Base-by-base conservation (phyloP, 2,888 invertebrate species). In the Drosophila monieri region DNA sequence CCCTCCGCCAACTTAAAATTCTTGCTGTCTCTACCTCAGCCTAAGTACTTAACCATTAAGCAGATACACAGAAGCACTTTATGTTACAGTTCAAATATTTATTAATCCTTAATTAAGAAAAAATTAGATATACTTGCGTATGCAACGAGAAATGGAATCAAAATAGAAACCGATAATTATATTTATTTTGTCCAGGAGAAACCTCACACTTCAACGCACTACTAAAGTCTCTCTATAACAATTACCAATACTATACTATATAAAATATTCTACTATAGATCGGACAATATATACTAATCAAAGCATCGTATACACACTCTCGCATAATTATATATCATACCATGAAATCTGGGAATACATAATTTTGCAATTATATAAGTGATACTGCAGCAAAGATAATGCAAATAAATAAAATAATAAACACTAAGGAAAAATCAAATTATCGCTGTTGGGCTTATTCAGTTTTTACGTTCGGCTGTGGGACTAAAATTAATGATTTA, bases 251-350 rank as follows among this genome's bases (percentile, higher is more conserved):
- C 71, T 47, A 55, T 10, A 76, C 68, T 73, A 68, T 52, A 52
- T 65, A 67, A 79, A 49, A 72, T 46, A 66, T 55, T 69, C 73
- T 44, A 88, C 77, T 74, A 80, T 89, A 80, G 83, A 90, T 83
- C 59, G 74, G 89, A 90, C 90, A 89, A 90, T 90, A 89, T 89
- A 78, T 58, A 71, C 52, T 89, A 90, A 89, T 81, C 85, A 86
- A 88, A 85, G 68, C 76, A 85, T 76, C 57, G 66, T 64, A 57
- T 51, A 58, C 65, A 70, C 44, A 59, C 23, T 18, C 44, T 51
- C 55, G 60, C 54, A 66, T 49, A 51, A 32, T 56, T 59, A 65
- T 48, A 21, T 48, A 52, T 30, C 37, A 25, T 32, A 41, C 18
- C 48, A 59, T 55, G 35, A 72, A 37, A 23, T 64, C 51, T 59